phyloP scores from a whole-genome alignment of 2,797 vertebrate species.

The Diceros bicornis region DNA sequence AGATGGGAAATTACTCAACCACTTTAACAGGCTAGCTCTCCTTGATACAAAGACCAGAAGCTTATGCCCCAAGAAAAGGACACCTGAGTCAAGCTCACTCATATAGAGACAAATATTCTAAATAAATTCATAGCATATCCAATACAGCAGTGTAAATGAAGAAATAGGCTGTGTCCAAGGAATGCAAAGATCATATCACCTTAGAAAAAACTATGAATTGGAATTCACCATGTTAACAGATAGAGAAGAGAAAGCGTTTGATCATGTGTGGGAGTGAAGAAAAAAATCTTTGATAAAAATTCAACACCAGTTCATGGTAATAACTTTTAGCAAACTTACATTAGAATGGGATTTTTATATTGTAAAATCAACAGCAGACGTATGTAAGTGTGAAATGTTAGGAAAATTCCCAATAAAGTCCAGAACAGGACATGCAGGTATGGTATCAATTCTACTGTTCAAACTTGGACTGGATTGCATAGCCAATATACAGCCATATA shows the following conservation, averaged over 20 bases:
- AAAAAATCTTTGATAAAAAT: not conserved
- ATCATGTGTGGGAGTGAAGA: not conserved
- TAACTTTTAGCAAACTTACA: constrained; percentile 14
- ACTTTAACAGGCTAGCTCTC: not conserved
- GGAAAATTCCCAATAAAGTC: not conserved
- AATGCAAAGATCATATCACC: not conserved
- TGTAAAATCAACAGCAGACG: constrained; percentile 12
- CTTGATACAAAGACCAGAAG: not conserved
- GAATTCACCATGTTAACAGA: constrained; percentile 29
- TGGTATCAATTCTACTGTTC: not conserved
- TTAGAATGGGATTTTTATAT: constrained; percentile 3
- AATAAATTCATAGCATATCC: not conserved
- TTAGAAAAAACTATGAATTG: not conserved
- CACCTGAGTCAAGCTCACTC: not conserved
- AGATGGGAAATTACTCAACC: not conserved
- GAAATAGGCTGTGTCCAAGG: not conserved
- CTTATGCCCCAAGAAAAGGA: not conserved
- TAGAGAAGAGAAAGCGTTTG: constrained; percentile 27
- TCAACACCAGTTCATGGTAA: not conserved
- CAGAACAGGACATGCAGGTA: not conserved
- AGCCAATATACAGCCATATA: not conserved
- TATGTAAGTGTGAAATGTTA: not conserved
- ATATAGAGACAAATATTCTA: not conserved
- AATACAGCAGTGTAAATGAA: not conserved
- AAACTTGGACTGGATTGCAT: not conserved